Base-by-base conservation (phyloP, 2,797 vertebrate species). In the Eleutherodactylus coqui region DNA sequence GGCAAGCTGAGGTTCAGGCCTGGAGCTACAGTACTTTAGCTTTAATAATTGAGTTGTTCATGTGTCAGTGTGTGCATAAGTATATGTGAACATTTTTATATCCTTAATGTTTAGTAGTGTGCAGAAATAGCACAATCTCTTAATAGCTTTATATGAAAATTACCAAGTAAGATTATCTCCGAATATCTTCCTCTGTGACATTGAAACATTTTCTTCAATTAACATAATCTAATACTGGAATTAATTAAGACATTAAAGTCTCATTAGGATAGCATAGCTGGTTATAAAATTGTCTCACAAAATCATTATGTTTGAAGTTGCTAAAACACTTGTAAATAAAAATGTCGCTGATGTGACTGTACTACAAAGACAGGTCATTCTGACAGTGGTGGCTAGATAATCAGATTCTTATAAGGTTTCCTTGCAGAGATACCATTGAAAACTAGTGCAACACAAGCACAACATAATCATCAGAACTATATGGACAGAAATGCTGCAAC, bases 151-250 rank as follows among this genome's bases (percentile, higher is more conserved):
- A 45, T 49, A 29, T 75, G 43, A 53, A 77, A 55, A 55, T 51
- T 51, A 13, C 49, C 5, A 17, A 41, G 29, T 49, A 64, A 36
- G 27, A 81, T 75, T 60, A 38, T 75, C 67, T 86, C 80, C 34
- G 76, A 64, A 47, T 51, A 64, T 62, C 69, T 81, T 82, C 64
- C 32, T 55, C 78, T 72, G 34, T 86, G 85, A 82, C 78, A 86
- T 75, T 75, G 69, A 86, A 51, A 64, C 70, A 24, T 4, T 75
- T 85, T 79, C 49, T 73, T 79, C 77, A 85, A 85, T 85, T 80
- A 80, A 32, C 77, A 80, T 80, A 85, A 80, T 80, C 38, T 80
- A 80, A 79, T 79, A 85, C 75, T 85, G 16, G 47, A 79, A 85
- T 72, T 27, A 80, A 75, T 85, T 72, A 75, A 79, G 77, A 29